Conservation (phyloP, 2,888 invertebrate genomes). For the Folsomia candida region DNA sequence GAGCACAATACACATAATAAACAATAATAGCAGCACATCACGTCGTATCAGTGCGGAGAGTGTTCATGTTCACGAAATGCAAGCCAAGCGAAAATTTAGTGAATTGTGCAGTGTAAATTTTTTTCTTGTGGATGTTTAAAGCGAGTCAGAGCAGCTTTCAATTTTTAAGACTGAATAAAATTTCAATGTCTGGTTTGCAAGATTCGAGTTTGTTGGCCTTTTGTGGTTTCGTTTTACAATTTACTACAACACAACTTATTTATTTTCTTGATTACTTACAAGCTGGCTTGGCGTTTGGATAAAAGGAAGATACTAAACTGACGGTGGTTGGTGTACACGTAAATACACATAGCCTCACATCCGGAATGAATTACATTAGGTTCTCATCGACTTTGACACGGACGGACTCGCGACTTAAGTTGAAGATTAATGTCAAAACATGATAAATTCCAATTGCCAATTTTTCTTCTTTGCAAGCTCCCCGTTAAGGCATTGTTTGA, state of each 20-base stretch:
- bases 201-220: conserved; percentile 16
- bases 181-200: conserved; percentile 2
- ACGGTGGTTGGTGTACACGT: too few species aligned
- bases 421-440: background rate
- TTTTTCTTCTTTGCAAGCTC: background rate
- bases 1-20: background rate
- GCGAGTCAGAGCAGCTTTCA: background rate
- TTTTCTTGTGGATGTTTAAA: background rate
- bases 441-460: conserved; percentile 3
- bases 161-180: conserved; percentile 1
- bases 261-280: background rate
- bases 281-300: background rate
- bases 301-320: background rate
- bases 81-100: background rate
- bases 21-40: background rate
- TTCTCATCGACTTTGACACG: background rate
- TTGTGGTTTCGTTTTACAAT: conserved; percentile 12
- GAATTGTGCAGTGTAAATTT: too few species aligned
- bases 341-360: background rate
- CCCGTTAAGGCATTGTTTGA: conserved; percentile 2
- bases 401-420: background rate
- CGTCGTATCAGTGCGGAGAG: background rate
- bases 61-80: background rate
- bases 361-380: background rate
- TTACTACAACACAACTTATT: conserved; percentile 1